These are phyloP conservation scores for Stichopus horrens DNA, from an alignment of 53 echinoderm and acorn worm genomes.

Conservation along the genomic window DNA sequence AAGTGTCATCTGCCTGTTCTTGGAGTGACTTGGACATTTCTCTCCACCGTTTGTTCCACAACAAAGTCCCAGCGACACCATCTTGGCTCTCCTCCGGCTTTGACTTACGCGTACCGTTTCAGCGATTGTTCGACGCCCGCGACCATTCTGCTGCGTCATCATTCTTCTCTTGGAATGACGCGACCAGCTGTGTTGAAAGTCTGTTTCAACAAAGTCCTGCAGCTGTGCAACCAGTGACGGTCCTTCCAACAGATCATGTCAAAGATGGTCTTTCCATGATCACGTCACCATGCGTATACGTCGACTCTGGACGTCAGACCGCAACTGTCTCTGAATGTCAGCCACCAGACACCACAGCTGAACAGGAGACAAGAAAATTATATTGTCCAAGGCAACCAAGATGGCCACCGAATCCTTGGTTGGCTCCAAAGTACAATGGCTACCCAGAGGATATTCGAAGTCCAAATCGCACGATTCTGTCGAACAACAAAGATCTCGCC, in stretches of 20 bases:
- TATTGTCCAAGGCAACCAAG: neutral
- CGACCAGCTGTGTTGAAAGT: neutral
- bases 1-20: neutral
- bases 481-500: neutral
- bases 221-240: too few species aligned
- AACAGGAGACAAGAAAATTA: neutral
- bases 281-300: too few species aligned
- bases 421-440: constrained; percentile 23
- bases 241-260: too few species aligned
- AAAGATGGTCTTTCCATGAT: too few species aligned
- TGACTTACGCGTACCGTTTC: neutral
- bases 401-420: constrained; percentile 17
- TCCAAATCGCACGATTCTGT: neutral
- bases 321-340: too few species aligned
- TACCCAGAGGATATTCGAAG: neutral
- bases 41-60: neutral
- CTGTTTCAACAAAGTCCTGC: neutral
- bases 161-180: neutral
- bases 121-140: neutral
- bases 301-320: too few species aligned
- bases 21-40: neutral
- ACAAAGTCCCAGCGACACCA: too few species aligned
- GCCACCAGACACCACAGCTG: too few species aligned
- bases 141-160: neutral
- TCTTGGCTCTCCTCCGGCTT: neutral